phyloP scores from a whole-genome alignment of 1,140 invertebrate species.

The Drosophila nebulosa region DNA sequence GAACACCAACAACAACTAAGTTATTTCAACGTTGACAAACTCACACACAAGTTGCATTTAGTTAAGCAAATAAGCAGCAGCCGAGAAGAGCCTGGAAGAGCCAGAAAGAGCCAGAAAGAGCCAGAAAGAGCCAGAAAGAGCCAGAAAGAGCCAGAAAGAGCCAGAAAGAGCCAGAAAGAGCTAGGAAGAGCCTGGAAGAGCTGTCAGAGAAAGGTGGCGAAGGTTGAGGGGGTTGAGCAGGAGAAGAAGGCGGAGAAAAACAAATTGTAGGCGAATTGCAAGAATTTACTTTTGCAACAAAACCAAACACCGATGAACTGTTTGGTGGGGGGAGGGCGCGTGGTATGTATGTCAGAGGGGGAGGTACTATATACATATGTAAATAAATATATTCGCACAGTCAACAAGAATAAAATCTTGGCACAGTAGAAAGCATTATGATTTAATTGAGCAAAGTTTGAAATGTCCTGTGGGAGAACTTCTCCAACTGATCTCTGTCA shows the following conservation, averaged over 20 bases:
- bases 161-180: not conserved
- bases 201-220: not conserved
- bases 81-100: not conserved
- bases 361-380: not conserved
- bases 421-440: no score
- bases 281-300: constrained; percentile 13
- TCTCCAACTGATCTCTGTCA: no score
- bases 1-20: constrained; percentile 18
- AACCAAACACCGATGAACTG: not conserved
- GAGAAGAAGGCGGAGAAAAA: not conserved
- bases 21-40: constrained; percentile 65
- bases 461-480: no score
- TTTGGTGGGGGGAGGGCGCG: not conserved
- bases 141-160: no score
- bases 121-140: not conserved
- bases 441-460: no score
- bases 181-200: no score
- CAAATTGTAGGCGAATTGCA: constrained; percentile 51
- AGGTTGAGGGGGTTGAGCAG: no score
- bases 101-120: no score
- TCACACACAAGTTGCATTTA: constrained; percentile 73
- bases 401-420: no score
- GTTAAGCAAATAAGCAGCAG: constrained; percentile 73
- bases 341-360: no score
- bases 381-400: no score